Evolutionary conservation across 2,113 vertebrate genomes (phyloP).

Genomic region (Periophthalmus modestus): DNA sequence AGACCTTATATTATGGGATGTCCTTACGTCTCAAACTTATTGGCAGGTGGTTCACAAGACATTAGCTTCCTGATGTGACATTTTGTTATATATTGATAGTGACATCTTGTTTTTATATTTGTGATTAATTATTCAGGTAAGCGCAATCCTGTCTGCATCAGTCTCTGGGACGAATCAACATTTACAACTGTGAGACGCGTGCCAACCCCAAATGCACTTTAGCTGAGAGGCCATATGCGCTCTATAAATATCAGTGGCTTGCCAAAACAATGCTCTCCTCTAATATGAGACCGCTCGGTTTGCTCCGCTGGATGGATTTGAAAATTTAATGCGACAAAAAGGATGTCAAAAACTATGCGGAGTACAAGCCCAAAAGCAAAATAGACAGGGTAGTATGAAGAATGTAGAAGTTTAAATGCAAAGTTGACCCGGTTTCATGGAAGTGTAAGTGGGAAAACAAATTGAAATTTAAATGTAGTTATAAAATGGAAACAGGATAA

Average conservation of each 20-base stretch:
- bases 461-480: not conserved
- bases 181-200: slow-evolving; percentile 12
- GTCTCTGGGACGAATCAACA: slow-evolving; percentile 12
- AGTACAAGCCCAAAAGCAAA: not conserved
- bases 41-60: slow-evolving; percentile 17
- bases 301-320: slow-evolving; percentile 30
- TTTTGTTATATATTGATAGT: slow-evolving; percentile 11
- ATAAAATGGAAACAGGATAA: too few species aligned
- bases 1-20: slow-evolving; percentile 3
- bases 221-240: slow-evolving; percentile 38
- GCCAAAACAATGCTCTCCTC: slow-evolving; percentile 45
- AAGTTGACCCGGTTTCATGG: not conserved
- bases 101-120: not conserved
- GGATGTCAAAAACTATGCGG: not conserved
- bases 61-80: slow-evolving; percentile 16
- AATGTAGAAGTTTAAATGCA: not conserved
- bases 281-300: slow-evolving; percentile 40
- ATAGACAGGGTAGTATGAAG: not conserved
- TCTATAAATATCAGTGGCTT: slow-evolving; percentile 27
- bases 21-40: slow-evolving; percentile 8
- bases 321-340: slow-evolving; percentile 49
- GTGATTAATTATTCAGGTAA: slow-evolving; percentile 29
- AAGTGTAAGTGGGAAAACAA: not conserved
- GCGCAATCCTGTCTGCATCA: slow-evolving; percentile 12
- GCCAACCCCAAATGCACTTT: slow-evolving; percentile 38